phyloP scores from a whole-genome alignment of 2,888 invertebrate species.

The Heteromurus nitidus region DNA sequence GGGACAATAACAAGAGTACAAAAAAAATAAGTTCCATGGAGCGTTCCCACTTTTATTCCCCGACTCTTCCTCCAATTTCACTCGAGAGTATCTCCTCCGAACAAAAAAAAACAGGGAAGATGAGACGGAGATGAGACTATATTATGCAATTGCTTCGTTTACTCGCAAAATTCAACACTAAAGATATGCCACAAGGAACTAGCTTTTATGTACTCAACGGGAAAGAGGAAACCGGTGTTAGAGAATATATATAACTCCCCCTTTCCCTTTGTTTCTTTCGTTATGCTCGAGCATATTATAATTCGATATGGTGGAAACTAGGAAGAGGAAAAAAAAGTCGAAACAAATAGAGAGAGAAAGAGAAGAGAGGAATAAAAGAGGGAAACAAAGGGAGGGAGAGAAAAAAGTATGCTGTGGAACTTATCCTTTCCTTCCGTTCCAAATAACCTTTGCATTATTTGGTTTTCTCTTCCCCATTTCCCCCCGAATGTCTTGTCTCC shows the following conservation, averaged over 20 bases:
- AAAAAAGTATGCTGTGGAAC: slow-evolving; percentile 51
- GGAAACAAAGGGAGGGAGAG: slow-evolving; percentile 25
- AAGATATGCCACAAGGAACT: not conserved
- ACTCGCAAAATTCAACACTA: not conserved
- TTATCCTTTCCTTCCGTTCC: slow-evolving; percentile 65
- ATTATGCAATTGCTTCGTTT: too few relatives aligned
- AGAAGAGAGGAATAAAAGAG: slow-evolving; percentile 13
- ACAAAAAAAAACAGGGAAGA: too few relatives aligned
- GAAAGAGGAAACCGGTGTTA: not conserved
- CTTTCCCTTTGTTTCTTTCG: not conserved
- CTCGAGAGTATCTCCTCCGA: not conserved
- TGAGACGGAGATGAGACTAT: too few relatives aligned
- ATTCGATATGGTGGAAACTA: slow-evolving; percentile 40
- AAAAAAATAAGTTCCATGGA: slow-evolving; percentile 55
- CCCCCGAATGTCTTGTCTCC: slow-evolving; percentile 35
- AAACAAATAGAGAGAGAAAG: slow-evolving; percentile 23
- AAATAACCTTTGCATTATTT: slow-evolving; percentile 61
- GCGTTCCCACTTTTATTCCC: not conserved
- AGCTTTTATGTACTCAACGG: not conserved
- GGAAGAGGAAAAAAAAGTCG: not conserved
- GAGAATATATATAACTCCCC: not conserved
- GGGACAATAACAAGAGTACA: slow-evolving; percentile 39
- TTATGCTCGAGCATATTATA: slow-evolving; percentile 41
- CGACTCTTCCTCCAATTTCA: slow-evolving; percentile 5
- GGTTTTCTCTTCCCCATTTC: slow-evolving; percentile 54